Conservation (phyloP, 2,888 invertebrate species). For the Hydraecia micacea region DNA sequence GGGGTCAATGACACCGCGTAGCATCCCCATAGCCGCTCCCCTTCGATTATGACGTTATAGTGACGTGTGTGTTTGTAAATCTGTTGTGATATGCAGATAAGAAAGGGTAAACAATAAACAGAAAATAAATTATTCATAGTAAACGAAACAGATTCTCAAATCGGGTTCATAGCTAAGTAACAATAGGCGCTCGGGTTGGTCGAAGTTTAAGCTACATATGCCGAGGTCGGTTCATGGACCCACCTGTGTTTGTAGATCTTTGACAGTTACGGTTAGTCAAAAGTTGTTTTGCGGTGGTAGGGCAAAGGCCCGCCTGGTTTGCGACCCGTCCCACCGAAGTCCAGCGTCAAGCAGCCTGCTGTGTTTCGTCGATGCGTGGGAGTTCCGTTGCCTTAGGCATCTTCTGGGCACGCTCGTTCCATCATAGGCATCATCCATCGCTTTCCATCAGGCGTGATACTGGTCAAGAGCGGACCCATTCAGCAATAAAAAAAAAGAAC, state of each 20-base stretch:
- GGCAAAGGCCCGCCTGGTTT: no score
- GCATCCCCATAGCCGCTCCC: slow-evolving; percentile 56
- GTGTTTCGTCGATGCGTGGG: no score
- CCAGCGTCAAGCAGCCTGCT: no score
- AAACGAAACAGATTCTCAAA: background rate
- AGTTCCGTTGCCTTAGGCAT: no score
- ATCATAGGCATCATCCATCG: no score
- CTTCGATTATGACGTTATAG: slow-evolving; percentile 38
- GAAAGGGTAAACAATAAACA: background rate
- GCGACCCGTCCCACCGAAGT: no score
- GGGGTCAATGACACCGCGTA: slow-evolving; percentile 70
- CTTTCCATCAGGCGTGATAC: no score
- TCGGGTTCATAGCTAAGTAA: background rate
- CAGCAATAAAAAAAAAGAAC: no score
- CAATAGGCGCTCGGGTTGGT: background rate
- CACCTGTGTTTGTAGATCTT: background rate
- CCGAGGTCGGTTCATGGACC: background rate
- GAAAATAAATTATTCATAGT: background rate
- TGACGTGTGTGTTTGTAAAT: slow-evolving; percentile 12
- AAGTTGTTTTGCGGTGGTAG: background rate
- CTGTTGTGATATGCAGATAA: background rate
- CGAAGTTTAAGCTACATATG: background rate
- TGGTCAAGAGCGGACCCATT: no score
- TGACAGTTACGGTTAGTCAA: background rate
- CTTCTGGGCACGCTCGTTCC: no score